Base-by-base conservation (phyloP, 1,140 invertebrate species). In the Musca domestica region DNA sequence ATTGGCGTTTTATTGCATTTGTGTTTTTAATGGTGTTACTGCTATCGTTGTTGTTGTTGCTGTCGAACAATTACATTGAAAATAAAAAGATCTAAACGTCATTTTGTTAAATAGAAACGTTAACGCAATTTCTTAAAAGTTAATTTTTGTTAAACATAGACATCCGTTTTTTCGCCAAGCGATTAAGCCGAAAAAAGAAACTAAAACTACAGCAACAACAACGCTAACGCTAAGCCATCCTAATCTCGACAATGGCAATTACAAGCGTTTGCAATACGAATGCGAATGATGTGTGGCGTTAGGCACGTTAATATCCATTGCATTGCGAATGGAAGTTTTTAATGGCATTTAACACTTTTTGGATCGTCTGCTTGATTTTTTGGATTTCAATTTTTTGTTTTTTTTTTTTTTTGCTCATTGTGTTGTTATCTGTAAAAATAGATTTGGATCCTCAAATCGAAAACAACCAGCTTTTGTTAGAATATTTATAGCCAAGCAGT, bases 41-140 rank as follows among this genome's bases (percentile, higher is more conserved):
- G n/a, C n/a, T n/a, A n/a, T n/a, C n/a, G n/a, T n/a, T n/a, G n/a
- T n/a, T 41, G 10, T 9, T 41, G 34, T 41, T 41, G 34, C 20
- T 34, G 19, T 19, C 10, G 10, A 20, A 41, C 19, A 20, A 34
- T 17, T 23, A 10, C n/a, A 34, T n/a, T n/a, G n/a, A 61, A 22
- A 19, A 41, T 3, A 30, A 34, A 1, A 25, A 23, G 14, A 19
- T 15, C 7, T 61, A 61, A 61, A 61, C 56, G 56, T 61, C 56
- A 61, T 61, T 61, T 61, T 61, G 56, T 61, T 61, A 61, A 41
- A 61, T 61, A 19, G 56, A 61, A 61, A 61, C 56, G 25, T 61
- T 61, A 61, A 61, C 56, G 56, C 56, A 61, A 61, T 61, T 34
- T 61, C 27, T 34, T 19, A 61, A 61, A 61, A 9, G 34, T 34